These are phyloP conservation scores for Phalera bucephala DNA, from an alignment of 2,888 invertebrate genomes.

Conservation along the genomic window DNA sequence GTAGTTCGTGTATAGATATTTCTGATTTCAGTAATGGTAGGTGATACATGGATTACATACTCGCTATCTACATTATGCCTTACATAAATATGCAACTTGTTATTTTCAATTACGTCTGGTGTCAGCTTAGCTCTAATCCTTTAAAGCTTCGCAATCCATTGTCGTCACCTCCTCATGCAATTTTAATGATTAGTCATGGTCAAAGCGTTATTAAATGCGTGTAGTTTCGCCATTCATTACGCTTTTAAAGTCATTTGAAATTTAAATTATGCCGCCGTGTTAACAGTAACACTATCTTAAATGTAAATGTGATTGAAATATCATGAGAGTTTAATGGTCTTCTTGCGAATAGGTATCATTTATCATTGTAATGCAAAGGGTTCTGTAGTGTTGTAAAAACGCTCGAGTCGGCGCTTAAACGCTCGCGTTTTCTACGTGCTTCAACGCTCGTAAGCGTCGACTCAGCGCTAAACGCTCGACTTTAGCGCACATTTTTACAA, in stretches of 20 bases:
- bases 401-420: no score
- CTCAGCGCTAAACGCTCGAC: no score
- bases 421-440: no score
- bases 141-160: conserved; percentile 46
- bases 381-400: no score
- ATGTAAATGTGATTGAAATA: conserved; percentile 12
- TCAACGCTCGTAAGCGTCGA: no score
- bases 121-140: conserved; percentile 43
- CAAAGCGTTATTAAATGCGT: conserved; percentile 38
- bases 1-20: no score
- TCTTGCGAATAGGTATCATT: no score
- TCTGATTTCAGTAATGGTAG: no score
- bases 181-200: conserved; percentile 52
- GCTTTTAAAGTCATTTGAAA: conserved; percentile 20
- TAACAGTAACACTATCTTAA: conserved; percentile 7
- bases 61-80: conserved; percentile 4
- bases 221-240: conserved; percentile 31
- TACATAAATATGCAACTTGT: conserved; percentile 72
- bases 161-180: conserved; percentile 49
- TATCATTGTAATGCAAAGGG: no score
- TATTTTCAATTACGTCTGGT: conserved; percentile 67
- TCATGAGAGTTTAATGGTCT: background rate
- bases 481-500: no score
- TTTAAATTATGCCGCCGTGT: conserved; percentile 12
- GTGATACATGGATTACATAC: conserved; percentile 18